Base-by-base conservation (phyloP, 2,113 vertebrate species). In the Spermophilus dauricus region DNA sequence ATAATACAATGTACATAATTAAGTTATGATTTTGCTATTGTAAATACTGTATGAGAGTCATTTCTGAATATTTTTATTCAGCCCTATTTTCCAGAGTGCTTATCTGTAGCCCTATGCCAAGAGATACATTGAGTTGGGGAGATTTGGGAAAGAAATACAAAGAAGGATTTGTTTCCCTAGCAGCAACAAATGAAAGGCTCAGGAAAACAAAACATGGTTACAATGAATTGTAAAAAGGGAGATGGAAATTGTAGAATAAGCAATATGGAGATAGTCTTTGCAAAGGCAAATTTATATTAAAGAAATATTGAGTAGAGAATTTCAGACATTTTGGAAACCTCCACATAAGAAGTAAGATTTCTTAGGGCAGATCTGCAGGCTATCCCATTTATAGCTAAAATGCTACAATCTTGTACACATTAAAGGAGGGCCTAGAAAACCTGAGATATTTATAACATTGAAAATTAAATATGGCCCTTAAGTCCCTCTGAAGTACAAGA, bases 51-150 rank as follows among this genome's bases (percentile, higher is more conserved):
- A 30, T 76, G 69, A 96, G 61, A 13, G 16, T 80, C n/a, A 75
- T 63, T 85, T 91, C 5, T 87, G 30, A 87, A 37, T 94, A 92
- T 73, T 96, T 88, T 78, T 96, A 20, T 94, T 85, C 90, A 89
- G 45, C 63, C 80, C 45, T 78, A 1, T 63, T 93, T 82, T 78
- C n/a, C 37, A 82, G 94, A 93, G 32, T 70, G 51, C 7, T 91
- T 96, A 28, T 78, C 16, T 83, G 2, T 17, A 95, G 24, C 37
- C 51, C 34, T 90, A 2, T 85, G 28, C 8, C 13, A 92, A 70
- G 1, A 94, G 75, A 91, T 39, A 67, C 42, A 76, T 3, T 65
- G n/a, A 81, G 4, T 10, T 61, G 34, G 48, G 11, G 24, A 89
- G 56, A 39, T 42, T 51, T 18, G 45, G 32, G 16, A 92, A 94